Evolutionary conservation across 2,113 vertebrate species (phyloP).

Genomic region (Lepus timidus): DNA sequence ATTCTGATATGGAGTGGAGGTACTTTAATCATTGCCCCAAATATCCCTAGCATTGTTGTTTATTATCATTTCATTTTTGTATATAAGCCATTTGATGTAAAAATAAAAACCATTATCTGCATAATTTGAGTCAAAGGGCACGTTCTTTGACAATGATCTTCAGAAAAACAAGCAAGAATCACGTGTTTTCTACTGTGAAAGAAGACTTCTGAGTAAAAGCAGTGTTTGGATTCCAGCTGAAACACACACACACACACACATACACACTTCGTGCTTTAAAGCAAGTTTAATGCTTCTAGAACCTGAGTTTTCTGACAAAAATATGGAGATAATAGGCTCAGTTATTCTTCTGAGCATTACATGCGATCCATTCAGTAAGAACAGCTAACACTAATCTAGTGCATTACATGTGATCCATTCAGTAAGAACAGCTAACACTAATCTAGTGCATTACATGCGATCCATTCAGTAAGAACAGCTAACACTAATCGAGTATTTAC

Average conservation of each 20-base stretch:
- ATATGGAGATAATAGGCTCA: not conserved
- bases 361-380: not conserved
- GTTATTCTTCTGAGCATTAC: not conserved
- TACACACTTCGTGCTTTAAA: not conserved
- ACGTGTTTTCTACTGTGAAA: not conserved
- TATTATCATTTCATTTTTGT: not conserved
- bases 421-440: not conserved
- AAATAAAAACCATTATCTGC: slow-evolving; percentile 12
- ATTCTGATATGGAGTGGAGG: too few relatives aligned
- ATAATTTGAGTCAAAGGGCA: not conserved
- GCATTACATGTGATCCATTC: not conserved
- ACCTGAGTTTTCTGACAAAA: not conserved
- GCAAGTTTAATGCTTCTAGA: not conserved
- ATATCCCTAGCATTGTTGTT: not conserved
- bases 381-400: not conserved
- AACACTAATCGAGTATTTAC: not conserved
- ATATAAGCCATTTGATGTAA: not conserved
- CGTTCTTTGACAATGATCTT: not conserved
- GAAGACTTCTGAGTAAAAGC: not conserved
- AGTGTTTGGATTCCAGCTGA: not conserved
- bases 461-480: not conserved
- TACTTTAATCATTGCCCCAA: too few relatives aligned
- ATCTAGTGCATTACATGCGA: not conserved
- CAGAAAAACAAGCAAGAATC: not conserved
- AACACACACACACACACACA: not conserved